Conservation (phyloP, 2,113 vertebrate species). For the Varanus komodoensis region DNA sequence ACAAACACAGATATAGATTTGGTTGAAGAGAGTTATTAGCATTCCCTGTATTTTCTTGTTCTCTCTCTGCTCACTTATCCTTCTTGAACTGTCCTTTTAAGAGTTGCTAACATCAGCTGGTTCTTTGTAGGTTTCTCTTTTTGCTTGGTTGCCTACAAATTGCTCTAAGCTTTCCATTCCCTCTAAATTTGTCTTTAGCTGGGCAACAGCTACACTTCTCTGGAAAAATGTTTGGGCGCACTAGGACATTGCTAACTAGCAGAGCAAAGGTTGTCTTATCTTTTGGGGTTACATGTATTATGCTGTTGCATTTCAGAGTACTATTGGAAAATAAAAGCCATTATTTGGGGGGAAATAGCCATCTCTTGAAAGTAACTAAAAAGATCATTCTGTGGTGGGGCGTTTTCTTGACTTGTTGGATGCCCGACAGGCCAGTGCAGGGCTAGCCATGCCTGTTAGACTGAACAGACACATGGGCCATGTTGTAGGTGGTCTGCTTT, state of each 20-base stretch:
- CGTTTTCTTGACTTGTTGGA: slow-evolving; percentile 36
- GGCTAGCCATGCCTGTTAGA: slow-evolving; percentile 52
- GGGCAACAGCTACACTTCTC: slow-evolving; percentile 72
- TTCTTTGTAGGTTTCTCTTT: slow-evolving; percentile 75
- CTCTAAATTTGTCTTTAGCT: slow-evolving; percentile 70
- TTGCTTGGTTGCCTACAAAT: slow-evolving; percentile 78
- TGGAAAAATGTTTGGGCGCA: slow-evolving; percentile 57
- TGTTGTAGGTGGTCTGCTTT: neutral
- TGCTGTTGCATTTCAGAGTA: slow-evolving; percentile 29
- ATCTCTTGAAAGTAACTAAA: slow-evolving; percentile 52
- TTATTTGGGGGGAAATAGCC: slow-evolving; percentile 63
- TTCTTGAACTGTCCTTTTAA: slow-evolving; percentile 60
- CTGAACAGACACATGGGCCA: slow-evolving; percentile 50
- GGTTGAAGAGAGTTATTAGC: slow-evolving; percentile 61
- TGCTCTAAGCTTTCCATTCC: slow-evolving; percentile 76
- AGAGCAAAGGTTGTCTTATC: slow-evolving; percentile 44
- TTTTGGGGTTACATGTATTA: slow-evolving; percentile 27
- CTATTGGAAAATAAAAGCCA: slow-evolving; percentile 49
- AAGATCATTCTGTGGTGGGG: slow-evolving; percentile 40
- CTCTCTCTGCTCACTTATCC: slow-evolving; percentile 34
- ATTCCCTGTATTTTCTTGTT: slow-evolving; percentile 46
- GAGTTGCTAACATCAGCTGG: slow-evolving; percentile 77
- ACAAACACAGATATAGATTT: slow-evolving; percentile 46
- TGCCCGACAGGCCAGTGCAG: slow-evolving; percentile 35
- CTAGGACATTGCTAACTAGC: slow-evolving; percentile 55